These are phyloP conservation scores for Peromyscus maniculatus DNA, from an alignment of 2,113 vertebrate genomes.

Conservation along the genomic window DNA sequence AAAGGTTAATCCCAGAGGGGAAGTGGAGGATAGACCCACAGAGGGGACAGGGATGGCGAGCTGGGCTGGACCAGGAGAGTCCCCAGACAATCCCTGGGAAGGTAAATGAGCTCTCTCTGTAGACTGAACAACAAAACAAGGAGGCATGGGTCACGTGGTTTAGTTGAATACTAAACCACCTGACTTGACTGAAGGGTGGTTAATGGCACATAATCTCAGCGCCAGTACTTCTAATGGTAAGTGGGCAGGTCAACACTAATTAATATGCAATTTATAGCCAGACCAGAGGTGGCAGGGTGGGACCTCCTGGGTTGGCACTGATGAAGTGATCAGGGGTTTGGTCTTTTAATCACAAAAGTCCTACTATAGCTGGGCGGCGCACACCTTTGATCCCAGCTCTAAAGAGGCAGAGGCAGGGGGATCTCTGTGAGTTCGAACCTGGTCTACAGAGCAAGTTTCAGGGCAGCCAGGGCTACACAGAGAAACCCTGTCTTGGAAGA, in stretches of 20 bases:
- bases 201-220: rapidly evolving
- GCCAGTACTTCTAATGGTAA: rapidly evolving
- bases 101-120: too few relatives aligned
- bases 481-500: not conserved
- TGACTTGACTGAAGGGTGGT: not conserved
- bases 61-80: not conserved
- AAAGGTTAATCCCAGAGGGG: not conserved
- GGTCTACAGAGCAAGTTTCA: not conserved
- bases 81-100: not conserved
- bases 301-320: not conserved
- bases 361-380: not conserved
- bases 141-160: rapidly evolving
- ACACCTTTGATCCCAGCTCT: not conserved
- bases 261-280: not conserved
- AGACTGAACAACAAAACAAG: not conserved
- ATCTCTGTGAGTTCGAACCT: not conserved
- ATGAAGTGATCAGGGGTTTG: not conserved
- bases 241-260: rapidly evolving
- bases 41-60: not conserved
- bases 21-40: not conserved
- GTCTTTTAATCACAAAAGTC: not conserved
- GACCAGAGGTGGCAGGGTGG: not conserved
- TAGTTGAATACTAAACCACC: rapidly evolving
- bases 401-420: too few relatives aligned
- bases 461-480: not conserved